Evolutionary conservation across 2,888 invertebrate species (phyloP), one percentile per base, ranked within the genome.

Genomic region (Myopa tessellatipennis): DNA sequence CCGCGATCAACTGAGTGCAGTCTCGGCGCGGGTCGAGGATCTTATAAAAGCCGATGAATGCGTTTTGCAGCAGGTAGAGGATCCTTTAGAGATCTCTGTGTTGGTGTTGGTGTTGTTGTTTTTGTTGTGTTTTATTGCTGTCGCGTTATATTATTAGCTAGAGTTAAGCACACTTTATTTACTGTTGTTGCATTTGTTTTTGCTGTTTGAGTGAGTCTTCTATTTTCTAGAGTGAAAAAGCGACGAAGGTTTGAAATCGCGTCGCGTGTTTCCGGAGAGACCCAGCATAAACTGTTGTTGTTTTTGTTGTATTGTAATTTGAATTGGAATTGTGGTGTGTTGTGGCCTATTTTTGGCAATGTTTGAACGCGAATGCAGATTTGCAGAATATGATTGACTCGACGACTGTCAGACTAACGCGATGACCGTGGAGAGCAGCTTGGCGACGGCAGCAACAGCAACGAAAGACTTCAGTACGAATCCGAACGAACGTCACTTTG

Each of bases 401-500:
- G 55, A 5, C 55, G 55, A n/a, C 14, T 45, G 65, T 38, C 65
- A 38, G 50, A 69, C 26, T 10, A 52, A 69, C 52, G 69, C 69
- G 50, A 12, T 26, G 7, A 18, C 69, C 14, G 26, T 50, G 18
- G 26, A 73, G 60, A 61, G 61, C 72, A 38, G 61, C 14, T 60
- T 61, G 40, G 73, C 73, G 73, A 61, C 58, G 60, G 73, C 73
- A 61, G 67, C 45, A 63, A 14, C 75, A 68, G 34, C 50, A 52
- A 26, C 65, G 36, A 7, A 68, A 58, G 58, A 75, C 40, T 60
- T 52, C 76, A 71, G 71, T 71, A 69, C 76, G 65, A 76, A 76
- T 65, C 87, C 87, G 87, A 85, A 87, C 85, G 88, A 88, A 87
- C 84, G 88, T 86, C 87, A 88, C 86, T 87, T 87, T 86, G 83